phyloP scores from a whole-genome alignment of 1,140 invertebrate genomes.

The Apis mellifera region Amel_HAv3.1 CM009932.2:10634501-10635000 shows the following conservation, averaged over 20 bases:
- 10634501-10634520: conserved; percentile 74
- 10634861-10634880: conserved; percentile 54
- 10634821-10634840: conserved; percentile 17
- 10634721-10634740: conserved; percentile 5
- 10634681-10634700: conserved; percentile 73
- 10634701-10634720: conserved; percentile 52
- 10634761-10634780: conserved; percentile 14
- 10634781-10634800: conserved; percentile 27
- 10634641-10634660: conserved; percentile 73
- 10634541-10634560: background rate
- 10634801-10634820: conserved; percentile 9
- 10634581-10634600: conserved; percentile 47
- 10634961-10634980: conserved; percentile 59
- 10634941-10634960: conserved; percentile 67
- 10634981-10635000: conserved; percentile 68
- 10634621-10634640: conserved; percentile 73
- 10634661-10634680: conserved; percentile 66
- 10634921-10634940: conserved; percentile 74
- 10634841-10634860: conserved; percentile 31
- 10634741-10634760: background rate
- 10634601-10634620: conserved; percentile 71
- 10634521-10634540: conserved; percentile 21
- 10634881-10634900: conserved; percentile 74
- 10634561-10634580: conserved; percentile 43
- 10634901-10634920: conserved; percentile 74